Evolutionary conservation across 2,113 vertebrate species (phyloP).

Genomic region (Tapirus terrestris): DNA sequence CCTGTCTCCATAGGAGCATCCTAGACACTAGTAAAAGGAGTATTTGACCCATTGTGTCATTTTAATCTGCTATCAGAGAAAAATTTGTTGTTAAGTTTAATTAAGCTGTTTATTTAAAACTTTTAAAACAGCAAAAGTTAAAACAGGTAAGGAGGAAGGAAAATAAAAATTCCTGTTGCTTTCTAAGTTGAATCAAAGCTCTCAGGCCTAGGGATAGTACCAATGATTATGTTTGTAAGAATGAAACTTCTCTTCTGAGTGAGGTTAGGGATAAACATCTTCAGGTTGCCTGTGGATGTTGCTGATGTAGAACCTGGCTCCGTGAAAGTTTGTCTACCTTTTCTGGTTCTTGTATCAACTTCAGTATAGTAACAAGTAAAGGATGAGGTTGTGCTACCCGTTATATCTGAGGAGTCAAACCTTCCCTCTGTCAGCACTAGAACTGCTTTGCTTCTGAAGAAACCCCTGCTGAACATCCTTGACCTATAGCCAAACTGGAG

Average conservation of each 20-base stretch:
- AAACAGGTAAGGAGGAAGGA: neutral
- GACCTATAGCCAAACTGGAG: neutral
- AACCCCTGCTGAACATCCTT: neutral
- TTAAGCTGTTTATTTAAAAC: neutral
- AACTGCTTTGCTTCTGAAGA: neutral
- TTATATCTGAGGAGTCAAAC: neutral
- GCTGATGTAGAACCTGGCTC: neutral
- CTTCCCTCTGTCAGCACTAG: neutral
- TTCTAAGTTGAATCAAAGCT: neutral
- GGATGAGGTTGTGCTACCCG: neutral
- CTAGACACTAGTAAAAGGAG: neutral
- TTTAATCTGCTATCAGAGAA: neutral
- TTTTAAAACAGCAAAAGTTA: neutral
- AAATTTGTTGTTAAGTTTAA: neutral
- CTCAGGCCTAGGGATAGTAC: neutral
- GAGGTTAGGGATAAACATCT: neutral
- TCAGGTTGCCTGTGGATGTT: neutral
- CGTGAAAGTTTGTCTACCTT: neutral
- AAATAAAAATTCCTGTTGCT: neutral
- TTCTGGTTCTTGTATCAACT: neutral
- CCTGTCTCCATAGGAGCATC: neutral
- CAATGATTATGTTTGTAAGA: neutral
- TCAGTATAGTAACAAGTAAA: neutral
- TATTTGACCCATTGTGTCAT: neutral
- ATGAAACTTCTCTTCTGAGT: neutral